Base-by-base conservation (phyloP, 2,113 vertebrate genomes). In the Alectura lathami region DNA sequence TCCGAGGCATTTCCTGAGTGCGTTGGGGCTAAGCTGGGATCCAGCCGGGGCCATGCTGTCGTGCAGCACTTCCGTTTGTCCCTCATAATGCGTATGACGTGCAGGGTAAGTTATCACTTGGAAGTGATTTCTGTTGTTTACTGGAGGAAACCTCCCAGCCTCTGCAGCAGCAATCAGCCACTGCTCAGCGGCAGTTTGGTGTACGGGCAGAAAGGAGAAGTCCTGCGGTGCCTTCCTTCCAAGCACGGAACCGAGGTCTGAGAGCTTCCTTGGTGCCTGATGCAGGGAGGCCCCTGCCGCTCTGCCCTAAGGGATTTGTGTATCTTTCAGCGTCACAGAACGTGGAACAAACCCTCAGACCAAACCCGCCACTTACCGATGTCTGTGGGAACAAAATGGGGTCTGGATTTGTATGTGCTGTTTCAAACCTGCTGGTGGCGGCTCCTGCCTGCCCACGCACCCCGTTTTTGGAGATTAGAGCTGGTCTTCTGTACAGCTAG, bases 291-390 rank as follows among this genome's bases (percentile, higher is more conserved):
- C 24, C 26, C 23, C 50, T 13, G 13, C 50, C 24, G 24, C 50
- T 24, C 15, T 74, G 0, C 50, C 2, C 0, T 11, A 27, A 8
- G 27, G 26, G 36, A 13, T 38, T 29, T 0, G 1, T 4, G 0
- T 18, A 1, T 13, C 36, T 51, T 14, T 51, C 50, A 27, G 8
- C 27, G 26, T 51, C 13, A 27, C 15, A 26, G 26, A 51, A 27
- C 13, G 27, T 27, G 48, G 48, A 51, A 51, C 23, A 51, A 26
- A 51, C 26, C 26, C 50, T 27, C 26, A 27, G 50, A 27, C 50
- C 14, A 27, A 51, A 51, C 22, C 26, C 50, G 27, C 13, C 50
- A 51, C 50, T 27, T 13, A 9, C 13, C 6, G 13, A 51, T 51
- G 50, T 27, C 22, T 13, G 26, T 51, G 50, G 50, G 50, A 51